These are phyloP conservation scores for Heliothis peltigera DNA, from an alignment of 2,888 invertebrate species.

Conservation along the genomic window DNA sequence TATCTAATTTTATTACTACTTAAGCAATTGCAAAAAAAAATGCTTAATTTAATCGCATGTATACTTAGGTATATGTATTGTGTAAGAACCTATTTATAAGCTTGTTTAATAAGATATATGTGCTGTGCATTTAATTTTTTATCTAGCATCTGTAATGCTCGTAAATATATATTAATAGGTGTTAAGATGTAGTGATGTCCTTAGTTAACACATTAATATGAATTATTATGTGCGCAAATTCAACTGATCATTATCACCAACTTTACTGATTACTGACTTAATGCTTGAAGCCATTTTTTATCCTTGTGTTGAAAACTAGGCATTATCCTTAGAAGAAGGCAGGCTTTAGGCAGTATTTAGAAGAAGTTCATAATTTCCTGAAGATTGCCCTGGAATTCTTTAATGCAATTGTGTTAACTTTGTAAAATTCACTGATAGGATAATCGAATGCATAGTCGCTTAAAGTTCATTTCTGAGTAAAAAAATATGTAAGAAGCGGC, in stretches of 20 bases:
- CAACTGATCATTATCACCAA: conserved; percentile 59
- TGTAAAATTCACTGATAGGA: too few relatives aligned
- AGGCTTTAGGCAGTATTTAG: too few relatives aligned
- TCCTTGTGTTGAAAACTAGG: conserved; percentile 33
- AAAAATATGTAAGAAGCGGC: too few relatives aligned
- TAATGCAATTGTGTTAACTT: too few relatives aligned
- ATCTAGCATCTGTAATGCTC: conserved; percentile 66
- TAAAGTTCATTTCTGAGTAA: too few relatives aligned
- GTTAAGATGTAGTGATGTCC: conserved; percentile 64
- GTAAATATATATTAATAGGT: conserved; percentile 58
- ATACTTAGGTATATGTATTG: conserved; percentile 30
- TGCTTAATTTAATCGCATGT: not conserved
- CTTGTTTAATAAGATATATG: conserved; percentile 63
- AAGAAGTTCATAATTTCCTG: too few relatives aligned
- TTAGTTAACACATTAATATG: conserved; percentile 66
- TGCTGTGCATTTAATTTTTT: conserved; percentile 62
- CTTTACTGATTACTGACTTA: conserved; percentile 26
- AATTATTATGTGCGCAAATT: conserved; percentile 62
- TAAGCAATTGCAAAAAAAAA: not conserved
- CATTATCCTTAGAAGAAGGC: conserved; percentile 15
- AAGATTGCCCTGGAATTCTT: too few relatives aligned
- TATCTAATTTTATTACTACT: conserved; percentile 1
- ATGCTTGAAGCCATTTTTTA: conserved; percentile 44
- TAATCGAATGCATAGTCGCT: too few relatives aligned
- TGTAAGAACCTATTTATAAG: conserved; percentile 42